Evolutionary conservation across 2,113 vertebrate species (phyloP), one percentile per base, ranked within the genome.

Genomic region (Pachycephala philippinensis): DNA sequence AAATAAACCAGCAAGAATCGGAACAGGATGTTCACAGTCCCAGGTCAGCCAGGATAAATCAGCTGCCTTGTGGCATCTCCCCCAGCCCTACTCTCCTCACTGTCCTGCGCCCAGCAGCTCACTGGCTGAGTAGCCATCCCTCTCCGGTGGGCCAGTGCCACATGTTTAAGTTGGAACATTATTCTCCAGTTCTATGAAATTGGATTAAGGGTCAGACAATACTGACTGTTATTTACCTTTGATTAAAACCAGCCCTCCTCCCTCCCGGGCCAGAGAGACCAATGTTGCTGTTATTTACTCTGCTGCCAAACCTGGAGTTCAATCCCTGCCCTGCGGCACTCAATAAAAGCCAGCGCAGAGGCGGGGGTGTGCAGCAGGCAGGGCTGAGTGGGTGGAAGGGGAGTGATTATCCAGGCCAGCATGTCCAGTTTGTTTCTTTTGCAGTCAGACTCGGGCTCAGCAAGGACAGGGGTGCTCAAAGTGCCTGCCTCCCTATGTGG

Each of bases 131-230:
- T 37, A 84, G 64, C 70, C 17, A 3, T 57, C 65, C 35, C n/a
- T 72, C 57, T 91, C 78, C 26, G 10, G 63, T 70, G 61, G 89
- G 64, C 90, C 49, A 87, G 53, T 2, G 21, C 68, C 90, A 93
- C 2, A 7, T 33, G 33, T 86, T 85, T 86, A 75, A 70, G 18
- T 66, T 77, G 72, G 78, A 97, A 95, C n/a, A 85, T 87, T 77
- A 60, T 95, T 96, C 92, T 95, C 77, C 84, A 79, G 68, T 93
- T 93, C 97, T 95, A 75, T 52, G 56, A 97, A 95, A 97, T 71
- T 97, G 95, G 96, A 96, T 97, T 96, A 97, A 92, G 90, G 90
- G 72, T 88, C 93, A 97, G 90, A 96, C 72, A 93, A 97, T 84
- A 92, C 84, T 9, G 59, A 91, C 93, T 95, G 89, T 96, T 97